Percentiles rank a stretch among this genome's conserved stretches.
Conservation (phyloP, 2,888 invertebrate genomes). For the Phortica okadai region DNA sequence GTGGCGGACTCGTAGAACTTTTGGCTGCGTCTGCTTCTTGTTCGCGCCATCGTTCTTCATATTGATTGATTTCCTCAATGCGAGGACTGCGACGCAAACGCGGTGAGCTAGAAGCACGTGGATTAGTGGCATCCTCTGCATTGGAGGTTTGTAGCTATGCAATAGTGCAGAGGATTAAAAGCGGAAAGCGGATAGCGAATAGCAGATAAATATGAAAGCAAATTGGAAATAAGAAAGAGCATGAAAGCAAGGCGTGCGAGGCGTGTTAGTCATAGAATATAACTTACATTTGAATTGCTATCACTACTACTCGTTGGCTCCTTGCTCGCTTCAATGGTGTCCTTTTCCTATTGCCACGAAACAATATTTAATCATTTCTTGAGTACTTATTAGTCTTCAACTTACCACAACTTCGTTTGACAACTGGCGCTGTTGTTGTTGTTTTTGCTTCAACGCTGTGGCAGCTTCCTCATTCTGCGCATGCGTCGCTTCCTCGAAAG, state of each 20-base stretch:
- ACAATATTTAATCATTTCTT: background rate
- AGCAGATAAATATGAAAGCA: conserved; percentile 58
- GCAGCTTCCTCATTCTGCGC: conserved; percentile 73
- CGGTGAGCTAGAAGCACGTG: conserved; percentile 53
- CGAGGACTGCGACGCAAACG: conserved; percentile 73
- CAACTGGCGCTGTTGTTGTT: conserved; percentile 56
- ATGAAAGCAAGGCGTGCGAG: conserved; percentile 58
- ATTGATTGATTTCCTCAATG: conserved; percentile 71
- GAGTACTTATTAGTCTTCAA: background rate
- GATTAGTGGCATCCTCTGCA: conserved; percentile 56
- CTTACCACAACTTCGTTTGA: conserved; percentile 67
- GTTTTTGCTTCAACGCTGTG: conserved; percentile 56
- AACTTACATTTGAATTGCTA: conserved; percentile 72
- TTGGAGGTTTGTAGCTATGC: conserved; percentile 65
- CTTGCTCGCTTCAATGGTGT: conserved; percentile 47
- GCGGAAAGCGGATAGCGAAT: conserved; percentile 33
- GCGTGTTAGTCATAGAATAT: conserved; percentile 31
- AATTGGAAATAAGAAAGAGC: conserved; percentile 37
- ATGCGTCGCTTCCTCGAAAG: conserved; percentile 75
- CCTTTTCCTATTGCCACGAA: conserved; percentile 47
- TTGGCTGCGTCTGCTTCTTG: conserved; percentile 31
- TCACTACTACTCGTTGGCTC: conserved; percentile 54
- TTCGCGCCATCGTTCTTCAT: conserved; percentile 68
- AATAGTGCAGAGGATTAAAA: conserved; percentile 8
- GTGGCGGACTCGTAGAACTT: conserved; percentile 14